Evolutionary conservation across 1,140 invertebrate species (phyloP).

Genomic region (Polypedilum pembai): DNA sequence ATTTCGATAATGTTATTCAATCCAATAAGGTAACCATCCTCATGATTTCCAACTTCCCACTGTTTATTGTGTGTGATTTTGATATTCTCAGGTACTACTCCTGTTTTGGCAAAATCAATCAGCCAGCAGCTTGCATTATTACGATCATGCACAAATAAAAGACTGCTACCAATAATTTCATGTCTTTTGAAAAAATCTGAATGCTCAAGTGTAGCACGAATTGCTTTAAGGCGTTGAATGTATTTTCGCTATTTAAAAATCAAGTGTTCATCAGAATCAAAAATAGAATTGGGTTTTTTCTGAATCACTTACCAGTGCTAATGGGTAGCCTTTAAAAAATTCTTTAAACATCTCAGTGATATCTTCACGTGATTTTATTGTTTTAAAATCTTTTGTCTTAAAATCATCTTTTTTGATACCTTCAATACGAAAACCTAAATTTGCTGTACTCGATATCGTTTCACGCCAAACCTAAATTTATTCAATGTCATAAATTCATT

Average conservation of each 20-base stretch:
- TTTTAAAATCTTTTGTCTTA: slow-evolving; percentile 93
- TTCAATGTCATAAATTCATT: background rate
- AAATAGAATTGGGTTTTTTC: background rate
- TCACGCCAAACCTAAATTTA: slow-evolving; percentile 72
- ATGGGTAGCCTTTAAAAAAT: slow-evolving; percentile 73
- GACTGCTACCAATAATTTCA: slow-evolving; percentile 93
- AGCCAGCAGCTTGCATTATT: slow-evolving; percentile 87
- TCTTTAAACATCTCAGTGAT: slow-evolving; percentile 73
- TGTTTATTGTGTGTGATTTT: slow-evolving; percentile 70
- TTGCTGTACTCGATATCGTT: slow-evolving; percentile 91
- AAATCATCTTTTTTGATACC: slow-evolving; percentile 85
- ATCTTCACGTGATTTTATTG: slow-evolving; percentile 76
- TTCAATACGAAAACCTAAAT: slow-evolving; percentile 92
- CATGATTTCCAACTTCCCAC: slow-evolving; percentile 96
- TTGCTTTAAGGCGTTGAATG: slow-evolving; percentile 73
- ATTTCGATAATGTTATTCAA: slow-evolving; percentile 90
- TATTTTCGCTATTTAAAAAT: slow-evolving; percentile 65
- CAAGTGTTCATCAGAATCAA: background rate
- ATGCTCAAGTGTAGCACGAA: slow-evolving; percentile 67
- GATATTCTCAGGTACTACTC: slow-evolving; percentile 66
- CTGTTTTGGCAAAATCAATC: slow-evolving; percentile 97
- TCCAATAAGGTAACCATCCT: slow-evolving; percentile 94
- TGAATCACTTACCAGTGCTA: slow-evolving; percentile 59
- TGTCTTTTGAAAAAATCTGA: slow-evolving; percentile 85
- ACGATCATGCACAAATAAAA: slow-evolving; percentile 92